Base-by-base conservation (phyloP, 2,113 vertebrate species). In the Thymallus thymallus region DNA sequence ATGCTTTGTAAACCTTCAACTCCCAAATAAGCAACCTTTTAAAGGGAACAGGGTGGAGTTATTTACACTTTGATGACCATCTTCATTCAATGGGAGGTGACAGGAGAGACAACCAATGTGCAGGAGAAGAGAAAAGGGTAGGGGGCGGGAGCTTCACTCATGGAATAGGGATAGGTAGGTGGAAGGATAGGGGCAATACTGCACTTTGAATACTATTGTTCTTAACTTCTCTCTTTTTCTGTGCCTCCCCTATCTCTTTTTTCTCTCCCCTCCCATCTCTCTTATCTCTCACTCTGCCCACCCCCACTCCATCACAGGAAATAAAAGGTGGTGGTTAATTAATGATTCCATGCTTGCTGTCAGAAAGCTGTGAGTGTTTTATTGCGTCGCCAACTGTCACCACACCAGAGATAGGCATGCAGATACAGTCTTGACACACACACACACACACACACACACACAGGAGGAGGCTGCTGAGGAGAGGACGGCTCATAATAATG, bases 301-400 rank as follows among this genome's bases (percentile, higher is more conserved):
- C 78, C n/a, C n/a, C n/a, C 72, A 23, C 56, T 72, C 76, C 73
- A 60, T 71, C 71, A 66, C 84, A 83, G 80, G 72, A 87, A 80
- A 81, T 80, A 81, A 80, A 83, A 80, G 80, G 78, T 84, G 81
- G 78, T 82, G 81, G 83, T 90, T 84, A 86, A 89, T 90, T 88
- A 90, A 82, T 84, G 88, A 84, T 84, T 78, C 79, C 83, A 91
- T 91, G 89, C 74, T 84, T 77, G 83, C 83, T 83, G 82, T 74
- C 79, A 82, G 80, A 89, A 86, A 88, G 73, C 87, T 86, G 90
- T 91, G 83, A 92, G 90, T 90, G 80, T 60, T 60, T 60, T 60
- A 48, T 65, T 66, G 45, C 14, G 13, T 41, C 68, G 20, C 1
- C 18, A 64, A 66, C 29, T 71, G 66, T 60, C 66, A 26, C 23